These are phyloP conservation scores for Nipponacmea schrenckii DNA, from an alignment of 2,888 invertebrate genomes.

Conservation along the genomic window DNA sequence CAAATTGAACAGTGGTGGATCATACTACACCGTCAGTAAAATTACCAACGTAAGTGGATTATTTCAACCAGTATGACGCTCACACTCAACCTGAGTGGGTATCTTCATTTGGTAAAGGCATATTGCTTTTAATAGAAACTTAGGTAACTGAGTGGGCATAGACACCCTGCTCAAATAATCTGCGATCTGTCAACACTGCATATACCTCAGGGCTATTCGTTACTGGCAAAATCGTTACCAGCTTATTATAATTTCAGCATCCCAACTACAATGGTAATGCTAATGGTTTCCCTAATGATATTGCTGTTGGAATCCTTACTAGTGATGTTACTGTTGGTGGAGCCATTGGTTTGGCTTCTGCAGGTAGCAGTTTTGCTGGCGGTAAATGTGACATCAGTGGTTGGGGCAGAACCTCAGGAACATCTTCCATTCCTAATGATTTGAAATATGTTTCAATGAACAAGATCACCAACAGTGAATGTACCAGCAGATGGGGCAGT, in stretches of 20 bases:
- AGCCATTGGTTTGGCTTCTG: constrained; percentile 20
- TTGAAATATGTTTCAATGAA: constrained; percentile 35
- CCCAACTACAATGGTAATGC: constrained; percentile 28
- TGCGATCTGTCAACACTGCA: no score
- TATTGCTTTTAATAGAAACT: no score
- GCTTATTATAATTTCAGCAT: constrained; percentile 21
- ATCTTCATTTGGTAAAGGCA: no score
- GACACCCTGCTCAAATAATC: no score
- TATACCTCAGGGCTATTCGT: no score
- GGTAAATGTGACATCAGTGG: constrained; percentile 33
- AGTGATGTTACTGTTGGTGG: constrained; percentile 19
- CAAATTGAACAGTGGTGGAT: no score
- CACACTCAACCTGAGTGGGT: no score
- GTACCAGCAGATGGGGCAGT: constrained; percentile 26
- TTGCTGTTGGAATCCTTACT: constrained; percentile 32
- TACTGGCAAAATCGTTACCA: no score
- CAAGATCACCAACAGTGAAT: constrained; percentile 27
- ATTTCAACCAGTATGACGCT: no score
- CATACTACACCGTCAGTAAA: no score
- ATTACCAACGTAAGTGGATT: no score
- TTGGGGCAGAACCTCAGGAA: constrained; percentile 35
- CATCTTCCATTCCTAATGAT: neutral
- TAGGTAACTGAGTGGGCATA: no score
- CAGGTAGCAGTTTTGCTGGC: constrained; percentile 14
- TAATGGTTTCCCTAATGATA: constrained; percentile 39